Evolutionary conservation across 1,140 invertebrate genomes (phyloP).

Genomic region (Eurytemora carolleeae): DNA sequence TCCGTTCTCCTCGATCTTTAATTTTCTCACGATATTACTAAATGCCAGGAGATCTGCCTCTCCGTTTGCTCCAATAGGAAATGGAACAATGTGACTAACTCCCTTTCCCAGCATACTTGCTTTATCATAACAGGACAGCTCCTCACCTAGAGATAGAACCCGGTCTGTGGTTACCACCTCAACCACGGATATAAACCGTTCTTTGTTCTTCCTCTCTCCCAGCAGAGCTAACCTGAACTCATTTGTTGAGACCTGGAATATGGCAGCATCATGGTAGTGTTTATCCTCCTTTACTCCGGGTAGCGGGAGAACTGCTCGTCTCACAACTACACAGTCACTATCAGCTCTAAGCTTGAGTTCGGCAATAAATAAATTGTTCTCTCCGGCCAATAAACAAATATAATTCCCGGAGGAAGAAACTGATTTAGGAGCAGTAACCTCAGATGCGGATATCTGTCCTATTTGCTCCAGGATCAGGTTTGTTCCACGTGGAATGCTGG

Average conservation of each 20-base stretch:
- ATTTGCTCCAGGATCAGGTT: neutral
- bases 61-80: neutral
- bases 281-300: neutral
- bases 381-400: neutral
- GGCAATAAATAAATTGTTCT: neutral
- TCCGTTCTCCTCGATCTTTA: constrained; percentile 2
- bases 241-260: neutral
- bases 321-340: neutral
- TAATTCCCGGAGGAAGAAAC: neutral
- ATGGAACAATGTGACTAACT: neutral
- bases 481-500: neutral
- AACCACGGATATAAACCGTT: constrained; percentile 6
- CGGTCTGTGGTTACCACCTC: constrained; percentile 1
- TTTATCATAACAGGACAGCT: constrained; percentile 10
- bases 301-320: neutral
- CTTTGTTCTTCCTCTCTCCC: constrained; percentile 14
- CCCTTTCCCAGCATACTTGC: constrained; percentile 12
- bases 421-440: neutral
- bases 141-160: constrained; percentile 3
- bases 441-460: neutral
- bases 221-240: neutral
- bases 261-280: neutral
- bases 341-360: neutral
- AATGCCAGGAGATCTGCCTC: neutral
- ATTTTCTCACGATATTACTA: constrained; percentile 6